phyloP scores from a whole-genome alignment of 1,140 invertebrate species.

The Himalopsyche phryganea region DNA sequence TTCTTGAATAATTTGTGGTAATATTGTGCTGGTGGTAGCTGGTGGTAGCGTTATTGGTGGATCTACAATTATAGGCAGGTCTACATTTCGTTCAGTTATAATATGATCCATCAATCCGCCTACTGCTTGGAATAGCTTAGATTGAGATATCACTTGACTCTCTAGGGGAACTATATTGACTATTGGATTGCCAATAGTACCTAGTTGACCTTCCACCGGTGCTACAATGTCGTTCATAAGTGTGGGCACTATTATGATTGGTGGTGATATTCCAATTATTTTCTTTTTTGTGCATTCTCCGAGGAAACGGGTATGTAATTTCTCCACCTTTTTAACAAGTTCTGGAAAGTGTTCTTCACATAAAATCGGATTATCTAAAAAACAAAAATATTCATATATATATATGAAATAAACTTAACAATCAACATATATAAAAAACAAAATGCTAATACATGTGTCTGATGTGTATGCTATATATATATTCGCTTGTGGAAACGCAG shows the following conservation, averaged over 20 bases:
- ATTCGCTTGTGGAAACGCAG: no score
- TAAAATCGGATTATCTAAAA: conserved; percentile 71
- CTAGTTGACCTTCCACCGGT: conserved; percentile 35
- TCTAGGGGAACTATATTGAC: conserved; percentile 13
- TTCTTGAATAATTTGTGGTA: no score
- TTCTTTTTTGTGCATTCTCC: conserved; percentile 56
- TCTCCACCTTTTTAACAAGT: conserved; percentile 62
- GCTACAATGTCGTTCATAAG: conserved; percentile 41
- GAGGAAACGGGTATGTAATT: conserved; percentile 64
- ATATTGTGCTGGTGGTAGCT: conserved; percentile 26
- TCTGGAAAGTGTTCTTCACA: conserved; percentile 67
- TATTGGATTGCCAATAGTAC: conserved; percentile 28
- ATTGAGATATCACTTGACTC: conserved; percentile 1
- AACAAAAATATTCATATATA: conserved; percentile 20
- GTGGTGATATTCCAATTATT: conserved; percentile 46
- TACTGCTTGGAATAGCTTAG: conserved; percentile 15
- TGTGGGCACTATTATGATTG: conserved; percentile 38
- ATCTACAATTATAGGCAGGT: conserved; percentile 46
- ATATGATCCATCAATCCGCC: conserved; percentile 39
- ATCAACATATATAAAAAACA: background rate
- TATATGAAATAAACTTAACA: background rate
- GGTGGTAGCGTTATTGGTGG: conserved; percentile 46
- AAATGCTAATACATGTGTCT: background rate
- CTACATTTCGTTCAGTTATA: conserved; percentile 42
- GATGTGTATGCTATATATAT: no score